phyloP scores from a whole-genome alignment of 2,113 vertebrate genomes.

The Dicrurus megarhynchus region DNA sequence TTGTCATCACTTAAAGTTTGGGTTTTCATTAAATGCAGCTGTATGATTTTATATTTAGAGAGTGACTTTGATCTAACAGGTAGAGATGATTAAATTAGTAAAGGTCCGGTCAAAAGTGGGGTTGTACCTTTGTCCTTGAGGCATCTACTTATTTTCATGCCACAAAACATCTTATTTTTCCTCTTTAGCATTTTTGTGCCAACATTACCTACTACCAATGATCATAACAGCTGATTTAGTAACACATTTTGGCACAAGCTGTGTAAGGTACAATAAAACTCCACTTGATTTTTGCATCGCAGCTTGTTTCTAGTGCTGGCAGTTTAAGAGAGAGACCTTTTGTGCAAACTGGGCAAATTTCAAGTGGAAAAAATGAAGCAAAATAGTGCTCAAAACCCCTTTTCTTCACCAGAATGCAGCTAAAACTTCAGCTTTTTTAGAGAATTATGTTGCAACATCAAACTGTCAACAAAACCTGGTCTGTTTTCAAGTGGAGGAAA shows the following conservation, averaged over 20 bases:
- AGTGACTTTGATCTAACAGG: neutral
- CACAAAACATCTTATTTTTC: neutral
- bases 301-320: neutral
- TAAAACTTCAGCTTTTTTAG: neutral
- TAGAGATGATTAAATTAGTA: neutral
- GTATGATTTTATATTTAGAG: neutral
- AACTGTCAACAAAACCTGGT: neutral
- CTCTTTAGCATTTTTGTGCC: neutral
- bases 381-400: neutral
- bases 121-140: neutral
- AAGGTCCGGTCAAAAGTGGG: neutral
- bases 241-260: neutral
- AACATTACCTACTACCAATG: neutral
- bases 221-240: neutral
- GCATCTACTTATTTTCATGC: neutral
- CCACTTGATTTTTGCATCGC: neutral
- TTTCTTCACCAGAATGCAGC: neutral
- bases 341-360: neutral
- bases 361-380: neutral
- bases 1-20: constrained; percentile 22
- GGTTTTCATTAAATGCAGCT: constrained; percentile 4
- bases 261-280: neutral
- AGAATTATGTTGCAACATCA: neutral
- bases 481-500: neutral
- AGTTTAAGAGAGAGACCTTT: neutral